Conservation (phyloP, 1,140 invertebrate genomes). For the Formica exsecta region DNA sequence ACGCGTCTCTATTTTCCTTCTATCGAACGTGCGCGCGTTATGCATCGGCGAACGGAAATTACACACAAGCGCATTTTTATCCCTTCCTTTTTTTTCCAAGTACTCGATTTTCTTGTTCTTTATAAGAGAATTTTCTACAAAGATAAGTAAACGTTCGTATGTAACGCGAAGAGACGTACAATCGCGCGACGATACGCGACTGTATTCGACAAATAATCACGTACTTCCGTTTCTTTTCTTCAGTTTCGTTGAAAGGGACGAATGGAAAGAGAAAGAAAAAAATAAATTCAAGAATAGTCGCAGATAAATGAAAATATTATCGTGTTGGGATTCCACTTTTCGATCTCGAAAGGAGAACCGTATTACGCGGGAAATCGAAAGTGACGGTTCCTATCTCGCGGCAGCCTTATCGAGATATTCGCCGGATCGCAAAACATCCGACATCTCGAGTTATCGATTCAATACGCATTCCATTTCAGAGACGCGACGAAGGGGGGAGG, state of each 20-base stretch:
- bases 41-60: conserved; percentile 43
- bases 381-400: neutral
- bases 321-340: neutral
- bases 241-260: no score
- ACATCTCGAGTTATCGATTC: conserved; percentile 65
- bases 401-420: neutral
- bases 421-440: conserved; percentile 21
- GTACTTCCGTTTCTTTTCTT: neutral
- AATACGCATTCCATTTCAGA: conserved; percentile 69
- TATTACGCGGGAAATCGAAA: conserved; percentile 24
- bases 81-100: neutral
- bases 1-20: conserved; percentile 56
- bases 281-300: conserved; percentile 3
- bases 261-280: neutral
- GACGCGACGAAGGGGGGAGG: neutral
- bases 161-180: neutral
- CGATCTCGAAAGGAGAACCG: no score
- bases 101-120: neutral
- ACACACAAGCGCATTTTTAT: neutral
- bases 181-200: neutral
- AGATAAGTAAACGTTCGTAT: conserved; percentile 9
- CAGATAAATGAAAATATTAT: neutral
- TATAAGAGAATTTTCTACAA: neutral
- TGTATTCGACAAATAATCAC: neutral
- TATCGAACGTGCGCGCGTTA: conserved; percentile 23